Base-by-base conservation (phyloP, 2,113 vertebrate genomes). In the Catagonus wagneri region DNA sequence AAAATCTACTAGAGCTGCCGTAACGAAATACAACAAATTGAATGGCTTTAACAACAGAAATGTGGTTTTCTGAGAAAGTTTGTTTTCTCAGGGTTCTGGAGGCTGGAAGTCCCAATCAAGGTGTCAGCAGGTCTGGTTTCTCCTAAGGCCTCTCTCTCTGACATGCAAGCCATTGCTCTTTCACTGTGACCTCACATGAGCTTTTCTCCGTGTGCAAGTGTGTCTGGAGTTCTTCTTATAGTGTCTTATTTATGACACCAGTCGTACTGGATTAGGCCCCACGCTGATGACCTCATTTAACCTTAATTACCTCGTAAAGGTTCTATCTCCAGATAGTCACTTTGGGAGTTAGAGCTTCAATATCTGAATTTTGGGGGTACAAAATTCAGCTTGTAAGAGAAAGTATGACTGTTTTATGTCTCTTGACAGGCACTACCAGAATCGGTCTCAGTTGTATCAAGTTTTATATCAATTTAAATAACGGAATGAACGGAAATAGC, bases 401-500 rank as follows among this genome's bases (percentile, higher is more conserved):
- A 22, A 23, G 22, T 66, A 22, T 60, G 25, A 52, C 7, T 27
- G 23, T 50, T 86, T 20, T 44, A 14, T 76, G 60, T 83, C 19
- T 83, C 66, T 68, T 56, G 32, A 58, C 83, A 10, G 12, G 4
- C 87, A 58, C 44, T 96, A 39, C 50, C 69, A 44, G 8, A 36
- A 50, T 34, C 71, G n/a, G 61, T 85, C 63, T 94, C 32, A 36
- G 52, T 74, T 74, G 15, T n/a, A 22, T 89, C 8, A 69, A 54
- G 25, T 75, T 52, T 63, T 75, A 65, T 95, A 27, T 58, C 61
- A 93, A 14, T 63, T 89, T 92, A 79, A 86, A 27, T 88, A 93
- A 86, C 7, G 29, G 20, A 93, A 36, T 39, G 75, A 88, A 90
- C 54, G 65, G 54, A 95, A 90, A 32, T 71, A 76, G 11, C 27